Evolutionary conservation across 2,888 invertebrate genomes (phyloP), one percentile per base, ranked within the genome.

Genomic region (Steinernema carpocapsae): DNA sequence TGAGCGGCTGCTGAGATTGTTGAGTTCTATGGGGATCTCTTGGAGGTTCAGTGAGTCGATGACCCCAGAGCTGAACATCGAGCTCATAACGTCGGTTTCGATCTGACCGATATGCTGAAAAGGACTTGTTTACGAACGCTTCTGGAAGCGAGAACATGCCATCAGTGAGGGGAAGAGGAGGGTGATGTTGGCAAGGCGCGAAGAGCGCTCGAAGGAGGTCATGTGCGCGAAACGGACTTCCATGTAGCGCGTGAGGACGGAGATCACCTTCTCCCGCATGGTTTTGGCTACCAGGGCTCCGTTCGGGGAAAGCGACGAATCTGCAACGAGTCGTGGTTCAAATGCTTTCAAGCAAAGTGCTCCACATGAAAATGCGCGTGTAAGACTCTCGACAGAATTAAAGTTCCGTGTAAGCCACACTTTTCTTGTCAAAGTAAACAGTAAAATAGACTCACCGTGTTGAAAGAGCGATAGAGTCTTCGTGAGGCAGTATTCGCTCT

Each of bases 381-480:
- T n/a, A n/a, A n/a, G n/a, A n/a, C n/a, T n/a, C n/a, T n/a, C n/a
- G n/a, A n/a, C n/a, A n/a, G n/a, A n/a, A n/a, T n/a, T n/a, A n/a
- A n/a, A n/a, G n/a, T n/a, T n/a, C n/a, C n/a, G n/a, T n/a, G n/a
- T n/a, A n/a, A n/a, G n/a, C n/a, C n/a, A n/a, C n/a, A n/a, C n/a
- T n/a, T n/a, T n/a, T n/a, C n/a, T n/a, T n/a, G n/a, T n/a, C n/a
- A n/a, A n/a, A n/a, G n/a, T n/a, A n/a, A n/a, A n/a, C n/a, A n/a
- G n/a, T n/a, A n/a, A n/a, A n/a, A n/a, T n/a, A n/a, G n/a, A n/a
- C n/a, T 45, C 43, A 82, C 83, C 82, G 74, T 77, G 77, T 42
- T 83, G 83, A 74, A 82, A 83, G 51, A 82, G 77, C 14, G 81
- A 77, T 70, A 82, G 79, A 24, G 83, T 79, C 76, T 83, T 83